Percentiles rank a stretch among this genome's conserved stretches.
Conservation (phyloP, 2,797 vertebrate genomes). For the Peromyscus nudipes region DNA sequence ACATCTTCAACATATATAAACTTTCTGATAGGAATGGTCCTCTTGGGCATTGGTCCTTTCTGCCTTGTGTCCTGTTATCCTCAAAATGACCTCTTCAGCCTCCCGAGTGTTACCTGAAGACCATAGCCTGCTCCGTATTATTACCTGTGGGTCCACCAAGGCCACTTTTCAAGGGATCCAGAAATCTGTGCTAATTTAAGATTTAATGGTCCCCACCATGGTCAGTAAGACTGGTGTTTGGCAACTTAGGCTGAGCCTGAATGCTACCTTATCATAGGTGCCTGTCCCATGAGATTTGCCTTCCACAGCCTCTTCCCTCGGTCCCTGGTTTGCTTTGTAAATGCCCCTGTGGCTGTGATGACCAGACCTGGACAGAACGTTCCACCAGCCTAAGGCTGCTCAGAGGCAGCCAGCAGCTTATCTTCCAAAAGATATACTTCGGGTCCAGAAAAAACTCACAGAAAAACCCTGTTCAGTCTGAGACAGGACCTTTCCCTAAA, state of each 20-base stretch:
- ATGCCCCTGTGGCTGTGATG: neutral
- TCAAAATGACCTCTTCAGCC: neutral
- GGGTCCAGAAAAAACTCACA: slow-evolving; percentile 29
- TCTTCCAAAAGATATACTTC: neutral
- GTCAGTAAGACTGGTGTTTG: neutral
- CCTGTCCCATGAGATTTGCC: neutral
- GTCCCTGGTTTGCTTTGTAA: neutral
- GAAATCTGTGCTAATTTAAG: slow-evolving; percentile 21
- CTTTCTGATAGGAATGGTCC: neutral
- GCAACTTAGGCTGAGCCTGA: neutral
- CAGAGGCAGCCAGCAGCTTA: neutral
- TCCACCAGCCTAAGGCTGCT: neutral
- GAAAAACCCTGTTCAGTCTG: slow-evolving; percentile 55
- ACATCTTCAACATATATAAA: neutral
- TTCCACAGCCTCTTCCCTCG: neutral
- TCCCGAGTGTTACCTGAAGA: neutral
- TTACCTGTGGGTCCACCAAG: neutral
- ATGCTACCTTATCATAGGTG: neutral
- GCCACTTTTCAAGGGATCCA: neutral
- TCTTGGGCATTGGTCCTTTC: neutral
- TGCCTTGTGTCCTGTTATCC: neutral
- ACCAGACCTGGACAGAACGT: neutral
- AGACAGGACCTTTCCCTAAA: slow-evolving; percentile 60
- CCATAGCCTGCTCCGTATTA: neutral
- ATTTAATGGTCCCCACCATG: neutral